Evolutionary conservation across 2,113 vertebrate genomes (phyloP).

Genomic region (Eublepharis macularius): DNA sequence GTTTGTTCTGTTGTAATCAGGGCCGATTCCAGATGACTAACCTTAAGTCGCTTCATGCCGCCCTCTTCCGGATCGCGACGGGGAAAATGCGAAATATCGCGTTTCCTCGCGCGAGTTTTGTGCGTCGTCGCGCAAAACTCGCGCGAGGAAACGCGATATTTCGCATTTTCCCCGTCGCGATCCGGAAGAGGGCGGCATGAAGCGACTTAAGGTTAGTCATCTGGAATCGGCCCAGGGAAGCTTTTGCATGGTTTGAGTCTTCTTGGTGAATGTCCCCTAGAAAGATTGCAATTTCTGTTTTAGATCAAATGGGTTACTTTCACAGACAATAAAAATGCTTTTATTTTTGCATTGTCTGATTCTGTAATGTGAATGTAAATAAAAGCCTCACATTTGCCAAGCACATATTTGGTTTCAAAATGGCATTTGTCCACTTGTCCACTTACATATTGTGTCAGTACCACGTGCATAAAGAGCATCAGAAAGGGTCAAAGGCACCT

Average conservation of each 20-base stretch:
- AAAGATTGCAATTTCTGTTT: background rate
- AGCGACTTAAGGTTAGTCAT: no score
- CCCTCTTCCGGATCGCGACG: no score
- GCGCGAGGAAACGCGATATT: no score
- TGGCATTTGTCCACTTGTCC: background rate
- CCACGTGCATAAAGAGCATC: background rate
- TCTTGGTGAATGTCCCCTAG: background rate
- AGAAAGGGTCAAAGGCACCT: background rate
- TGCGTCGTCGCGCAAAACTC: no score
- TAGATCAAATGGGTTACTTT: no score
- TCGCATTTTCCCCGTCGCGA: no score
- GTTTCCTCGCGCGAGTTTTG: no score
- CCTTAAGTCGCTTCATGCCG: no score
- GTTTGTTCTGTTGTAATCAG: background rate
- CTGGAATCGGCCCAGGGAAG: no score
- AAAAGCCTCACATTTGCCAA: background rate
- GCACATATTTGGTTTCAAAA: background rate
- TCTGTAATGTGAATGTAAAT: background rate
- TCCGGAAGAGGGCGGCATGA: no score
- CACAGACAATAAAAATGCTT: background rate
- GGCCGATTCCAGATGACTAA: no score
- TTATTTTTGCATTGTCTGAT: background rate
- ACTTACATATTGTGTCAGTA: background rate
- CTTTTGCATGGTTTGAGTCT: background rate
- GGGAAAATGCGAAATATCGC: no score